phyloP scores from a whole-genome alignment of 2,888 invertebrate genomes.

The Gerris lacustris region DNA sequence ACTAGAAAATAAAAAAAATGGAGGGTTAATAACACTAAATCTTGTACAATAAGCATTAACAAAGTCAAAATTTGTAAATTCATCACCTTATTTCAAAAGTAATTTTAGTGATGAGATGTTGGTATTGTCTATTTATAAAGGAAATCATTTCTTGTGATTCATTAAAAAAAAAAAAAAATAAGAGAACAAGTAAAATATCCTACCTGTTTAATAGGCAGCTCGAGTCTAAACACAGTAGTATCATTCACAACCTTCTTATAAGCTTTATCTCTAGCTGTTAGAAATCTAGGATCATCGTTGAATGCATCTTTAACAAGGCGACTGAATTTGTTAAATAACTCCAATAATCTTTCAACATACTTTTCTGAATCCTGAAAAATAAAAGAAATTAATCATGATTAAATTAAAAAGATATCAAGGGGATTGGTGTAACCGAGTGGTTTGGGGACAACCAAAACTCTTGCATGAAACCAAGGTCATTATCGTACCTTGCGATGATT shows the following conservation, averaged over 20 bases:
- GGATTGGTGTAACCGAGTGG: too few species aligned
- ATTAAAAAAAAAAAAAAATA: too few species aligned
- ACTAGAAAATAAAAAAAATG: conserved; percentile 24
- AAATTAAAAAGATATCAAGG: not conserved
- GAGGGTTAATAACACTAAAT: not conserved
- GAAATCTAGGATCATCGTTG: conserved; percentile 89
- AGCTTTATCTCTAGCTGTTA: conserved; percentile 95
- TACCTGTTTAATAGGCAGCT: conserved; percentile 45
- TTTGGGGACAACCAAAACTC: too few species aligned
- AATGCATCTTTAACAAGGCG: conserved; percentile 86
- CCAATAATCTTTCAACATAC: conserved; percentile 88
- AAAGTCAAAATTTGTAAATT: not conserved
- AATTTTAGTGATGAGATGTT: not conserved
- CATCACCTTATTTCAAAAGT: not conserved
- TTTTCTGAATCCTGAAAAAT: conserved; percentile 80
- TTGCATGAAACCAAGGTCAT: too few species aligned
- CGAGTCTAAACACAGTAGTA: conserved; percentile 66
- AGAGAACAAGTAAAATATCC: conserved; percentile 21
- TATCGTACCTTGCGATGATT: too few species aligned
- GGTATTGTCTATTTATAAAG: not conserved
- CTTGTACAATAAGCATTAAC: not conserved
- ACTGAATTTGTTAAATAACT: conserved; percentile 86
- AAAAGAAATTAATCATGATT: not conserved
- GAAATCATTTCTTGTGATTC: not conserved
- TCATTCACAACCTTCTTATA: conserved; percentile 97